Percentiles rank a stretch among this genome's conserved stretches.
These are phyloP conservation scores for Whitmania pigra DNA, from an alignment of 1,140 invertebrate genomes.

Conservation along the genomic window DNA sequence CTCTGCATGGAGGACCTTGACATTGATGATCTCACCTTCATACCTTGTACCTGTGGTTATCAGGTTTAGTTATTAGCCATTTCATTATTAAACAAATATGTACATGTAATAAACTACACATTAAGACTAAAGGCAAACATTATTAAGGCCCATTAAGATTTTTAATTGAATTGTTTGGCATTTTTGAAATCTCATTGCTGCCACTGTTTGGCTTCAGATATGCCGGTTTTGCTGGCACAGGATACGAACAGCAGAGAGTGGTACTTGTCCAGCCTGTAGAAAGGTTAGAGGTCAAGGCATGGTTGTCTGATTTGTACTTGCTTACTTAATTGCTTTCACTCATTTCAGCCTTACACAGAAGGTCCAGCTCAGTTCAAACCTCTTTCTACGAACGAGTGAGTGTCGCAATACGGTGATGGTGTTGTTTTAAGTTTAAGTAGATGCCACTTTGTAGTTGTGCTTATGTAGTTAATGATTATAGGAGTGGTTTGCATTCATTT, in stretches of 20 bases:
- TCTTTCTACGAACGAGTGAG: constrained; percentile 70
- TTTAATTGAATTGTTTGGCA: too few species aligned
- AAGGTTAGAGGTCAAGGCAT: constrained; percentile 52
- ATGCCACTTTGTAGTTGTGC: not conserved
- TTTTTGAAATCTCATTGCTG: not conserved
- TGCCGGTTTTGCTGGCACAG: constrained; percentile 99
- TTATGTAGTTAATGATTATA: too few species aligned
- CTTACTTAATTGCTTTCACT: constrained; percentile 2
- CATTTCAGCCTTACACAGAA: constrained; percentile 66
- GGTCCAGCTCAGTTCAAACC: constrained; percentile 97
- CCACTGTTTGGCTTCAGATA: constrained; percentile 54
- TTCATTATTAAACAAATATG: not conserved
- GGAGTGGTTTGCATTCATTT: too few species aligned
- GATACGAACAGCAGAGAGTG: constrained; percentile 95
- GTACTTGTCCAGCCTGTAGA: constrained; percentile 92
- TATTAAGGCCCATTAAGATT: too few species aligned
- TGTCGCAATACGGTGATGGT: constrained; percentile 10
- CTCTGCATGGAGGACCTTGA: constrained; percentile 98
- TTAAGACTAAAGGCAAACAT: too few species aligned
- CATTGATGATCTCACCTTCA: constrained; percentile 96
- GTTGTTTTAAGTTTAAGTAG: too few species aligned
- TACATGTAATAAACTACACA: too few species aligned
- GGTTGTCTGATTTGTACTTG: not conserved
- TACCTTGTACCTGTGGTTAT: constrained; percentile 97
- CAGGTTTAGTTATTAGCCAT: constrained; percentile 55